Evolutionary conservation across 2,888 invertebrate genomes (phyloP).

Genomic region (Thysanoteuthis rhombus): DNA sequence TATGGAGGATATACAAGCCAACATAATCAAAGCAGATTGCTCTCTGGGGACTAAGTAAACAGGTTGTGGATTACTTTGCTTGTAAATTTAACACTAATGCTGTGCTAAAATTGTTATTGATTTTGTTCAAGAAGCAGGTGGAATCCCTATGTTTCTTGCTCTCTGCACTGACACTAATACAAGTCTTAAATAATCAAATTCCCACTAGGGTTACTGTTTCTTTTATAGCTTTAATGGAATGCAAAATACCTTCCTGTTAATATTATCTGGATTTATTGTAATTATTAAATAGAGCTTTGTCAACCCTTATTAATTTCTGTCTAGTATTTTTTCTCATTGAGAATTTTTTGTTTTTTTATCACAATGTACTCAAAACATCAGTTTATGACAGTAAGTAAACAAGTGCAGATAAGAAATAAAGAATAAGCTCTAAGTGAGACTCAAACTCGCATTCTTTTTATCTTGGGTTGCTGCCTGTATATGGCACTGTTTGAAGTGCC

Average conservation of each 20-base stretch:
- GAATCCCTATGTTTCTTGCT: conserved; percentile 1
- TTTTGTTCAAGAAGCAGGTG: background rate
- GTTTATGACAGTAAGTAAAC: too few species aligned
- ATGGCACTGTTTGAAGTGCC: too few species aligned
- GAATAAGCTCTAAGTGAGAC: too few species aligned
- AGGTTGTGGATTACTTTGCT: background rate
- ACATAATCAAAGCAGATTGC: background rate
- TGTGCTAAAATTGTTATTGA: background rate
- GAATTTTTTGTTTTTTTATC: too few species aligned
- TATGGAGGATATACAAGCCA: background rate
- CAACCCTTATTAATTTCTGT: too few species aligned
- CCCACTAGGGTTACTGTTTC: background rate
- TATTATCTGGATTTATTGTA: too few species aligned
- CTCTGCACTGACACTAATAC: background rate
- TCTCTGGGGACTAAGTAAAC: background rate
- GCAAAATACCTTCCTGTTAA: background rate
- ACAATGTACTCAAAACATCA: too few species aligned
- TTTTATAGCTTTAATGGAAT: background rate
- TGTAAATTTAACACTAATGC: background rate
- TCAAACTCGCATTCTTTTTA: too few species aligned
- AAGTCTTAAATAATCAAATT: background rate
- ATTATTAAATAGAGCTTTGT: too few species aligned
- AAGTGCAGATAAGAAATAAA: too few species aligned
- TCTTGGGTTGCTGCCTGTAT: too few species aligned
- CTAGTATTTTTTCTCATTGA: too few species aligned